A percentile compares a stretch with the other conserved stretches of the same genome.
phyloP scores from a whole-genome alignment of 2,888 invertebrate species.

The Cataglyphis rosenhaueri region DNA sequence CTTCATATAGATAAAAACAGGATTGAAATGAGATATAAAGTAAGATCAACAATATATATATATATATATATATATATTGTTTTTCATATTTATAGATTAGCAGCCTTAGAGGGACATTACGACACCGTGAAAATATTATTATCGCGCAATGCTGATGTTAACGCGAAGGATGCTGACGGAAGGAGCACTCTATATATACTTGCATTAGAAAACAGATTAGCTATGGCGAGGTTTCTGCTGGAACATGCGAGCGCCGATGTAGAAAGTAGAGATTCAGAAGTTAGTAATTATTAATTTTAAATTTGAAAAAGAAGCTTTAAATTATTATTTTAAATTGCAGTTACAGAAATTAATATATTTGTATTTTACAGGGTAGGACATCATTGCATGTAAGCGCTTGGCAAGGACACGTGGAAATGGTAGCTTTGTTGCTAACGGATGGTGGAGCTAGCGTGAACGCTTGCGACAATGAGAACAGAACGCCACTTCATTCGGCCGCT shows the following conservation, averaged over 20 bases:
- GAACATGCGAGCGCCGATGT: conserved; percentile 92
- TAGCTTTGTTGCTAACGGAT: conserved; percentile 92
- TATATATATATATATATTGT: background rate
- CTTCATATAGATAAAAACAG: background rate
- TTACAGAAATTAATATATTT: background rate
- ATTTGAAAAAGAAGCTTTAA: background rate
- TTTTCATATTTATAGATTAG: conserved; percentile 87
- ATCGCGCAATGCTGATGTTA: conserved; percentile 92
- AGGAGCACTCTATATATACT: conserved; percentile 96
- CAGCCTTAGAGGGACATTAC: conserved; percentile 94
- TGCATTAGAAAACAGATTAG: conserved; percentile 94
- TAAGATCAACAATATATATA: background rate
- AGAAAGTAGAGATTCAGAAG: conserved; percentile 95
- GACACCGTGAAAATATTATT: conserved; percentile 91
- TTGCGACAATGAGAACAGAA: conserved; percentile 94
- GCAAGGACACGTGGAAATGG: conserved; percentile 98
- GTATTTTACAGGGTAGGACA: conserved; percentile 90
- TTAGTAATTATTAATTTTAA: conserved; percentile 73
- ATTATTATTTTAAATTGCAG: conserved; percentile 7
- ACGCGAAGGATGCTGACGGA: conserved; percentile 96
- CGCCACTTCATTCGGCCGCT: conserved; percentile 97
- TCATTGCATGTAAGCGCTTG: conserved; percentile 96
- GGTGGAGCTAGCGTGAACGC: conserved; percentile 96
- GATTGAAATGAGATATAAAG: conserved; percentile 21
- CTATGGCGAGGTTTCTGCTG: conserved; percentile 93